phyloP scores from a whole-genome alignment of 1,140 invertebrate species.

The Drosophila ficusphila region DNA sequence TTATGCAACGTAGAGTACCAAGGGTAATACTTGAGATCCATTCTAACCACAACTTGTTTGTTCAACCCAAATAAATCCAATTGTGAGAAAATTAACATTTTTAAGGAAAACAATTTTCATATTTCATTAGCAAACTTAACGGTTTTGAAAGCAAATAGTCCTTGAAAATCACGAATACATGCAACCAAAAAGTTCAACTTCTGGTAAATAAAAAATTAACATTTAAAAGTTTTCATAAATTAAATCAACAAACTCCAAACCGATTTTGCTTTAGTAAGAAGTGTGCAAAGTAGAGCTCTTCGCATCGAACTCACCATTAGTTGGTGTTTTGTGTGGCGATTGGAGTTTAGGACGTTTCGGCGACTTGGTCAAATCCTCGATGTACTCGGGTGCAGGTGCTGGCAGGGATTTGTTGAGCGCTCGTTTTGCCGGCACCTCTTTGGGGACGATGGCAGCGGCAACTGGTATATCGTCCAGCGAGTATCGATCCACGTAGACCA shows the following conservation, averaged over 20 bases:
- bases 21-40: no score
- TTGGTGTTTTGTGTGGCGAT: conserved; percentile 63
- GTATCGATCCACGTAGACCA: conserved; percentile 67
- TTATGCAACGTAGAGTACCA: no score
- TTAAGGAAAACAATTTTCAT: background rate
- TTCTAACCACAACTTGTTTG: background rate
- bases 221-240: background rate
- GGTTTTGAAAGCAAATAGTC: background rate
- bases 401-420: conserved; percentile 61
- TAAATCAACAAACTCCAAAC: conserved; percentile 1
- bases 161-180: background rate
- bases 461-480: conserved; percentile 64
- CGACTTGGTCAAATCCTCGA: conserved; percentile 57
- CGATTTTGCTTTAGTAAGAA: background rate
- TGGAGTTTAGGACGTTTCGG: conserved; percentile 58
- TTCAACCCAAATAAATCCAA: background rate
- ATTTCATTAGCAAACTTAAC: background rate
- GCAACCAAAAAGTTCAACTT: background rate
- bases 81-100: background rate
- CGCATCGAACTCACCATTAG: conserved; percentile 46
- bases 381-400: conserved; percentile 10
- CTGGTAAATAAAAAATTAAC: background rate
- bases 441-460: background rate
- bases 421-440: conserved; percentile 40
- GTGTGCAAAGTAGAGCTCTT: background rate